These are phyloP conservation scores for Hemicentrotus pulcherrimus DNA, from an alignment of 35 echinoderm and acorn worm species.

Conservation along the genomic window DNA sequence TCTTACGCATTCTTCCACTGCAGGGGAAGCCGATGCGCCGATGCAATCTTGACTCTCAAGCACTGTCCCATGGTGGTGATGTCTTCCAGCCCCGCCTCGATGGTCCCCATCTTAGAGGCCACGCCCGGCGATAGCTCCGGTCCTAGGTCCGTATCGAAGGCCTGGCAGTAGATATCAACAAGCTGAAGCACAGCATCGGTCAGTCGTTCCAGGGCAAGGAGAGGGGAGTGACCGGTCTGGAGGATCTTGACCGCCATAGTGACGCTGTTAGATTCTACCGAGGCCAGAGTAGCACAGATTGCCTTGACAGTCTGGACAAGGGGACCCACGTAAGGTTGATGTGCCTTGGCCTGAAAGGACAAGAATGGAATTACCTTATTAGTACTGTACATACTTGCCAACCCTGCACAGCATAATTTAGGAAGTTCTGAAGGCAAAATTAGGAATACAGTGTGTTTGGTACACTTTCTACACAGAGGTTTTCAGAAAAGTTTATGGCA, in stretches of 20 bases:
- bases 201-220: slow-evolving; percentile 38
- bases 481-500: too few relatives aligned
- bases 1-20: slow-evolving; percentile 80
- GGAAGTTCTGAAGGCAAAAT: too few relatives aligned
- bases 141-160: slow-evolving; percentile 92
- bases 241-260: slow-evolving; percentile 62
- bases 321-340: slow-evolving; percentile 47
- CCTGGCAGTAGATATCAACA: slow-evolving; percentile 86
- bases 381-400: too few relatives aligned
- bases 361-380: background rate
- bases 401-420: too few relatives aligned
- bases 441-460: too few relatives aligned
- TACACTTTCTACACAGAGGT: too few relatives aligned
- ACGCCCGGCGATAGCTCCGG: slow-evolving; percentile 73
- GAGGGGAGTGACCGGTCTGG: slow-evolving; percentile 44
- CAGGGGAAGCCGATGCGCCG: slow-evolving; percentile 74
- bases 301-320: slow-evolving; percentile 92
- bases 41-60: slow-evolving; percentile 67
- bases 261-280: slow-evolving; percentile 87
- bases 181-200: slow-evolving; percentile 71
- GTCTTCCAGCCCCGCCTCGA: slow-evolving; percentile 56
- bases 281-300: slow-evolving; percentile 84
- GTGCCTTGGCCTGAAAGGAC: slow-evolving; percentile 34
- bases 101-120: background rate
- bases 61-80: slow-evolving; percentile 76